phyloP scores from a whole-genome alignment of 2,113 vertebrate genomes.

The Cricetomys ansorgei region DNA sequence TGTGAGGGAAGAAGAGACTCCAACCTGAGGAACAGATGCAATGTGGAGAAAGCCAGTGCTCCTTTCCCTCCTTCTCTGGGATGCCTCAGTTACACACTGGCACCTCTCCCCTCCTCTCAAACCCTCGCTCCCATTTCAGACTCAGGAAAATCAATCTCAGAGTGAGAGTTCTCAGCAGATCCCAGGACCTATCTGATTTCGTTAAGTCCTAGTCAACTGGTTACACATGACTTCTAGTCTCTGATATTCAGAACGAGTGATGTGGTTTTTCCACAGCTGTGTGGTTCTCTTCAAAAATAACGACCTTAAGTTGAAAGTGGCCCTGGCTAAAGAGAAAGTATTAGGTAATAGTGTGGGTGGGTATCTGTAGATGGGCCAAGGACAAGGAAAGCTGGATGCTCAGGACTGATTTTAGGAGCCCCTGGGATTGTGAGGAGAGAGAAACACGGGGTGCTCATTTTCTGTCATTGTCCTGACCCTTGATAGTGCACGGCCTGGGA shows the following conservation, averaged over 20 bases:
- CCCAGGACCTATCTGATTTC: too few relatives aligned
- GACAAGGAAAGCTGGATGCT: background rate
- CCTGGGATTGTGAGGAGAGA: background rate
- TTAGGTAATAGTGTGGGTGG: background rate
- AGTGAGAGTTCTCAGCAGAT: background rate
- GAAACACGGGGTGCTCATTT: background rate
- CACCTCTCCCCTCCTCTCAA: background rate
- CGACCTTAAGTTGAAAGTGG: background rate
- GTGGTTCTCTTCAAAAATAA: background rate
- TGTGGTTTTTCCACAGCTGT: background rate
- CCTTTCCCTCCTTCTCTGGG: background rate
- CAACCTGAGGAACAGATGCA: background rate
- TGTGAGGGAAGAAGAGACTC: accelerated
- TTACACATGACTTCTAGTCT: background rate
- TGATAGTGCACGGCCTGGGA: background rate
- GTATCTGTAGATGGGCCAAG: background rate
- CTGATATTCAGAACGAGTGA: background rate
- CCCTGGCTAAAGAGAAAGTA: conserved; percentile 9
- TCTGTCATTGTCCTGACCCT: background rate
- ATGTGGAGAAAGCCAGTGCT: accelerated
- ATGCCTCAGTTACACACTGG: background rate
- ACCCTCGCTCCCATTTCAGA: background rate
- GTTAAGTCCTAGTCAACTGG: background rate
- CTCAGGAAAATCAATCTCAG: background rate
- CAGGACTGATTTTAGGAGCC: background rate